These are phyloP conservation scores for Noctua janthe DNA, from an alignment of 2,888 invertebrate species.

Conservation along the genomic window DNA sequence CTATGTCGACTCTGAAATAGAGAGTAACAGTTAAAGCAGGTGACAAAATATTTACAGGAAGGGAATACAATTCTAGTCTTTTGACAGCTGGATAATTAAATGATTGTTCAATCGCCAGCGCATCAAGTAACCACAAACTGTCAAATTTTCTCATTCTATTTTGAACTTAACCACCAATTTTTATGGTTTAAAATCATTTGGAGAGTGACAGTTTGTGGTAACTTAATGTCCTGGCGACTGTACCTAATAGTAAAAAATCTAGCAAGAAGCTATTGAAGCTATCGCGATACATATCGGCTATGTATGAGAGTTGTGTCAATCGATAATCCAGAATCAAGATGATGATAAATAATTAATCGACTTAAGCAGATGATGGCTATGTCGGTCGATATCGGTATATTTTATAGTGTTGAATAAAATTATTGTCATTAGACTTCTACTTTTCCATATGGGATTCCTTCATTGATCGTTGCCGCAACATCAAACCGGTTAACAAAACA, in stretches of 20 bases:
- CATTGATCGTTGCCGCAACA: neutral
- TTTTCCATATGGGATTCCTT: neutral
- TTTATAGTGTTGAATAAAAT: neutral
- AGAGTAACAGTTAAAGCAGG: neutral
- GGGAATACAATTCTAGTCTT: neutral
- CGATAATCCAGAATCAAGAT: neutral
- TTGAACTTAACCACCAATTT: too few relatives aligned
- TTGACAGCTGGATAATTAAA: neutral
- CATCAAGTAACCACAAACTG: too few relatives aligned
- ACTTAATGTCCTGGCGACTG: too few relatives aligned
- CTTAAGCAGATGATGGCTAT: neutral
- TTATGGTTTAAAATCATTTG: too few relatives aligned
- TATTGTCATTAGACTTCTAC: neutral
- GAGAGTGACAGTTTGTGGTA: too few relatives aligned
- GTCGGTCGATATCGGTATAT: neutral
- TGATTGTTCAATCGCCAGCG: too few relatives aligned
- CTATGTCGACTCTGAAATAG: slow-evolving; percentile 79
- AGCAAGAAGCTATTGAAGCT: neutral
- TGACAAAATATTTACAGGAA: neutral
- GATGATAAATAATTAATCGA: neutral
- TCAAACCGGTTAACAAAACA: neutral
- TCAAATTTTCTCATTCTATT: too few relatives aligned
- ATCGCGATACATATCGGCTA: neutral
- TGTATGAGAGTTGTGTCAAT: neutral
- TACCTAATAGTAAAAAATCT: neutral